These are phyloP conservation scores for Nomada lathburiana DNA, from an alignment of 2,888 invertebrate genomes.

Conservation along the genomic window DNA sequence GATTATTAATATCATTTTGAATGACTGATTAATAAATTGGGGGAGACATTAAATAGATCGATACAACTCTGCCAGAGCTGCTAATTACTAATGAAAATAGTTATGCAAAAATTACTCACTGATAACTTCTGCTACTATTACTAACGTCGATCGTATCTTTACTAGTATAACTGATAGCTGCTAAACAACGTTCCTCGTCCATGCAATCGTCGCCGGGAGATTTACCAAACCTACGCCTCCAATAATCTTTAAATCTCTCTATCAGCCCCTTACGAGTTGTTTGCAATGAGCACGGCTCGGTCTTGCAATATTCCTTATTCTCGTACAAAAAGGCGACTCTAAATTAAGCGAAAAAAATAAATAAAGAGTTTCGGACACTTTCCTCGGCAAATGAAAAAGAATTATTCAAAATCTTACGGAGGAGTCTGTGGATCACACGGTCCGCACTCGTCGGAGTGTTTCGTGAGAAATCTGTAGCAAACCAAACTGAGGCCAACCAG, in stretches of 20 bases:
- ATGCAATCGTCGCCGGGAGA: conserved; percentile 63
- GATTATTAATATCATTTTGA: not conserved
- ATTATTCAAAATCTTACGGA: conserved; percentile 63
- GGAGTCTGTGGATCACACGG: conserved; percentile 65
- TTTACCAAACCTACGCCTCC: conserved; percentile 66
- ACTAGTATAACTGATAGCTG: conserved; percentile 76
- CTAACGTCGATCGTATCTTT: conserved; percentile 67
- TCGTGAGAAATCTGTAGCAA: conserved; percentile 75
- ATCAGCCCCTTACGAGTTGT: conserved; percentile 50
- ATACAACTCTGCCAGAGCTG: not conserved
- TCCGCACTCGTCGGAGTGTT: conserved; percentile 67
- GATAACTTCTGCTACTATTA: conserved; percentile 57
- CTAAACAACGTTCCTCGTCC: conserved; percentile 77
- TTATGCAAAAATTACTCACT: conserved; percentile 53
- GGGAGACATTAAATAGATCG: not conserved
- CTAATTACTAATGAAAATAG: not conserved
- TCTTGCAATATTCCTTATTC: conserved; percentile 70
- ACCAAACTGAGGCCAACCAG: conserved; percentile 75
- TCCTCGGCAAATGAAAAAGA: not conserved
- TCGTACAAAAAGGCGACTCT: conserved; percentile 76
- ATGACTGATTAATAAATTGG: too few relatives aligned
- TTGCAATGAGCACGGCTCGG: conserved; percentile 59
- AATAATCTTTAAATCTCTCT: conserved; percentile 68
- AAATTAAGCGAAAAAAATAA: not conserved
- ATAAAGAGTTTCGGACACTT: too few relatives aligned